Evolutionary conservation across 1,140 invertebrate genomes (phyloP).

Genomic region (Pissodes strobi): DNA sequence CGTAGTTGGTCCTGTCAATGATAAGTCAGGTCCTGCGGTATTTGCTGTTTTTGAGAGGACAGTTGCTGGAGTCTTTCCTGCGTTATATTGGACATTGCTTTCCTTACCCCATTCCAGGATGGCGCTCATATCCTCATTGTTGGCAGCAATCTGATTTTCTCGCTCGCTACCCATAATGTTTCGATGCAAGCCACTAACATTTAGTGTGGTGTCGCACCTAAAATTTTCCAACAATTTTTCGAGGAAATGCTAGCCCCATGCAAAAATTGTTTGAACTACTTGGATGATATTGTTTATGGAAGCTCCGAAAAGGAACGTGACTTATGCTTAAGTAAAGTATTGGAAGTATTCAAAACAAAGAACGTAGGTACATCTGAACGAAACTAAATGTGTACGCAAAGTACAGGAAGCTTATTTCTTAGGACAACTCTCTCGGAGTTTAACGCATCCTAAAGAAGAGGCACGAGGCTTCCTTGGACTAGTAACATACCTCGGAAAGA

Average conservation of each 20-base stretch:
- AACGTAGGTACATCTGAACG: constrained; percentile 34
- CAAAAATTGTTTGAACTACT: constrained; percentile 28
- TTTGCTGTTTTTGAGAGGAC: no score
- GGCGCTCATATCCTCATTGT: no score
- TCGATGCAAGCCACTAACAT: constrained; percentile 53
- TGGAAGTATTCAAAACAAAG: constrained; percentile 30
- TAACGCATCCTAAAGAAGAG: constrained; percentile 36
- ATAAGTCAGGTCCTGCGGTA: no score
- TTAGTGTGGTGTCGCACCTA: constrained; percentile 36
- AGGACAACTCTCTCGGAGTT: constrained; percentile 34
- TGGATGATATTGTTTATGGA: constrained; percentile 35
- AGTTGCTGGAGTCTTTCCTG: no score
- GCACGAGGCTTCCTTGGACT: constrained; percentile 38
- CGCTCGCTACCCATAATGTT: no score
- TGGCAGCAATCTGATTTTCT: no score
- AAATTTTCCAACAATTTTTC: constrained; percentile 33
- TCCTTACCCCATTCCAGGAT: no score
- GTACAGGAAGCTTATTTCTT: constrained; percentile 25
- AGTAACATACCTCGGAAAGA: constrained; percentile 40
- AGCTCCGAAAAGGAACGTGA: constrained; percentile 20
- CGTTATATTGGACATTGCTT: no score
- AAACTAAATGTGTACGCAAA: constrained; percentile 38
- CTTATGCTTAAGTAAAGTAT: constrained; percentile 17
- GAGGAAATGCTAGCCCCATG: no score
- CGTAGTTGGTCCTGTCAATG: no score